Evolutionary conservation across 2,797 vertebrate genomes (phyloP).

Genomic region (Parauchenoglanis punctatus): DNA sequence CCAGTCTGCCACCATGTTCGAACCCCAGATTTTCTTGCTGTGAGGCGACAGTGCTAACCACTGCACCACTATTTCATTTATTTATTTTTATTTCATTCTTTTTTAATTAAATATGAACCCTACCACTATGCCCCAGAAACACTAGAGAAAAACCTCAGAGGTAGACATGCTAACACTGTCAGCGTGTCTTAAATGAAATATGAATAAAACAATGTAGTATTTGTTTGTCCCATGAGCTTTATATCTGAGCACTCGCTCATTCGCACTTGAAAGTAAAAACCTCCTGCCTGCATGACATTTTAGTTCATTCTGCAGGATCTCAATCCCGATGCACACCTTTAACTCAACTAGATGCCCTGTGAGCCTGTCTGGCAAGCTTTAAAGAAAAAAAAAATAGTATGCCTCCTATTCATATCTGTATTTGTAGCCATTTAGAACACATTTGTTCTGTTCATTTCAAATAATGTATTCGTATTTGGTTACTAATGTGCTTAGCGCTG

Average conservation of each 20-base stretch:
- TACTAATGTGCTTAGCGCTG: not conserved
- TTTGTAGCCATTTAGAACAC: no score
- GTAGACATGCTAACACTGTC: not conserved
- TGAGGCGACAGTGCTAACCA: no score
- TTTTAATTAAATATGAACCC: constrained; percentile 6
- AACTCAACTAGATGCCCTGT: not conserved
- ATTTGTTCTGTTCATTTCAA: not conserved
- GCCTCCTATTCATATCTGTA: not conserved
- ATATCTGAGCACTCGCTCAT: not conserved
- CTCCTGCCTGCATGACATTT: not conserved
- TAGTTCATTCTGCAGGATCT: not conserved
- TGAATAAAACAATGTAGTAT: not conserved
- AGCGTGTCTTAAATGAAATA: constrained; percentile 8
- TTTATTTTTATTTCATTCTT: not conserved
- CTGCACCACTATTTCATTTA: not conserved
- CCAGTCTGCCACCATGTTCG: no score
- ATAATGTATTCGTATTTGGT: not conserved
- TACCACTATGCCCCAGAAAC: not conserved
- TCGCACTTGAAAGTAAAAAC: constrained; percentile 12
- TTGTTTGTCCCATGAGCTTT: constrained; percentile 12
- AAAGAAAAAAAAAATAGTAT: not conserved
- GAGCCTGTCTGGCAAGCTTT: not conserved
- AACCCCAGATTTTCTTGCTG: no score
- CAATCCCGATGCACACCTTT: not conserved
- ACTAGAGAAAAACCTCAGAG: not conserved